Evolutionary conservation across 2,888 invertebrate genomes (phyloP).

Genomic region (Adelognathus sp.): DNA sequence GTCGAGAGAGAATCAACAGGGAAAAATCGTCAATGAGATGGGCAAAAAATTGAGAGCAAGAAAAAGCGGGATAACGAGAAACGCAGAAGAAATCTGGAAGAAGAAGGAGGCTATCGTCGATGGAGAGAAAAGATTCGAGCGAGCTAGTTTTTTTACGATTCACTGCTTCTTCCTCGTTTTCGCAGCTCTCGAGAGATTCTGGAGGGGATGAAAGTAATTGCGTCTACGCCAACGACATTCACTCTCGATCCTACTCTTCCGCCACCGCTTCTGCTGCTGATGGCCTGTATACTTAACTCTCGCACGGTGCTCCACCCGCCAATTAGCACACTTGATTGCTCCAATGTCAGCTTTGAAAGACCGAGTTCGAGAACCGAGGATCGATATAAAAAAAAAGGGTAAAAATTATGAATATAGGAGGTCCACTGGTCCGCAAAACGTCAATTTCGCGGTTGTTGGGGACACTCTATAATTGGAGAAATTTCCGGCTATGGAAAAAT

Average conservation of each 20-base stretch:
- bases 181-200: constrained; percentile 19
- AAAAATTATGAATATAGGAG: neutral
- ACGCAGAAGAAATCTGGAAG: neutral
- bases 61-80: neutral
- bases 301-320: constrained; percentile 26
- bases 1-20: neutral
- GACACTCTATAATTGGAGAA: neutral
- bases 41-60: constrained; percentile 12
- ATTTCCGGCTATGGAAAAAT: neutral
- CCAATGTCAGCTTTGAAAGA: constrained; percentile 41
- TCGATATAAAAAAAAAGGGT: constrained; percentile 5
- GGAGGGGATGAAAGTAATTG: constrained; percentile 48
- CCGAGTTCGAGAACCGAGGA: neutral
- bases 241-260: neutral
- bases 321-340: constrained; percentile 55
- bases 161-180: constrained; percentile 9
- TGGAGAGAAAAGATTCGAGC: constrained; percentile 10
- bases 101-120: constrained; percentile 11
- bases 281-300: constrained; percentile 1
- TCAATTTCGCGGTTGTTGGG: neutral
- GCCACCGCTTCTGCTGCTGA: neutral
- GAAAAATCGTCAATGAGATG: constrained; percentile 26
- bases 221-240: constrained; percentile 31
- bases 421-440: neutral
- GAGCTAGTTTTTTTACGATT: constrained; percentile 7